These are phyloP conservation scores for Aphis craccivora DNA, from an alignment of 1,140 invertebrate species.

Conservation along the genomic window DNA sequence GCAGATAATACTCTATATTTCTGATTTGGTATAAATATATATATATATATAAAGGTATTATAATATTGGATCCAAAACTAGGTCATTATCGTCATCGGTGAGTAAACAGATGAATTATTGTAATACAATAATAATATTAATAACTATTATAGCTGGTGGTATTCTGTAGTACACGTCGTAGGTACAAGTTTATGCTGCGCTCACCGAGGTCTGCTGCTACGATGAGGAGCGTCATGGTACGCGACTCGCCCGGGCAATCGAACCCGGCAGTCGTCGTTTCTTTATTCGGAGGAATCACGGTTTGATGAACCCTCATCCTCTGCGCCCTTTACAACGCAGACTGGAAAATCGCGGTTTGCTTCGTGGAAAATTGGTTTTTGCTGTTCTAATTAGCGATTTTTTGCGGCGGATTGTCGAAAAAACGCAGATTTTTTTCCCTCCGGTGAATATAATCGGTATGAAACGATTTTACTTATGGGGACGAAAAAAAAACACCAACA, in stretches of 20 bases:
- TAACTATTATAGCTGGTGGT: not conserved
- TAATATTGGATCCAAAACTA: not conserved
- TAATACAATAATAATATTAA: constrained; percentile 7
- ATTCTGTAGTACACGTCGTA: not conserved
- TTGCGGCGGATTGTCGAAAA: constrained; percentile 62
- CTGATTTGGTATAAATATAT: not conserved
- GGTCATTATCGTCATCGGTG: constrained; percentile 2
- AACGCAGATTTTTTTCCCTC: constrained; percentile 6
- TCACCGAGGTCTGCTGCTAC: not conserved
- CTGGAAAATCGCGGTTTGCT: constrained; percentile 40
- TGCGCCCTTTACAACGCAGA: not conserved
- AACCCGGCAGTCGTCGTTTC: constrained; percentile 50
- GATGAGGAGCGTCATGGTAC: constrained; percentile 35
- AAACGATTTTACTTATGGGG: constrained; percentile 17
- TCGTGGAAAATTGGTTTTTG: constrained; percentile 51
- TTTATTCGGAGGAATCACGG: constrained; percentile 43
- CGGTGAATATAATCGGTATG: not conserved
- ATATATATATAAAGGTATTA: not conserved
- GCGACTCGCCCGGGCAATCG: not conserved
- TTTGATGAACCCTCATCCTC: constrained; percentile 53
- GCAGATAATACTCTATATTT: not conserved
- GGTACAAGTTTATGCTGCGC: not conserved
- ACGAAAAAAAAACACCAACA: not conserved
- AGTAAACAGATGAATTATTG: not conserved
- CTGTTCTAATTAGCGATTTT: constrained; percentile 60